Evolutionary conservation across 2,797 vertebrate species (phyloP).

Genomic region (Propithecus deckenii): DNA sequence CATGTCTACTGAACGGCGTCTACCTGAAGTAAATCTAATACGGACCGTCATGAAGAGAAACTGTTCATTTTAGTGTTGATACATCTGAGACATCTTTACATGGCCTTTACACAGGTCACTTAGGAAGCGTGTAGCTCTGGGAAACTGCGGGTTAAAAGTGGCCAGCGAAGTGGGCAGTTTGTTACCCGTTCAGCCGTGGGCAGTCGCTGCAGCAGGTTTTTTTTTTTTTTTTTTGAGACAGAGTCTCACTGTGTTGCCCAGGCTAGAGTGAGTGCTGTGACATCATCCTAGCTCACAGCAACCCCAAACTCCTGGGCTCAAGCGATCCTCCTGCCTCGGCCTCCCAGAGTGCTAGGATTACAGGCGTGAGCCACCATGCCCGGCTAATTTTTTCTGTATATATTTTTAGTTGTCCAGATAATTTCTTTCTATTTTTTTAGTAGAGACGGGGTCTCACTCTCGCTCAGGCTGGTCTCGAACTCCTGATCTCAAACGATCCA

Average conservation of each 20-base stretch:
- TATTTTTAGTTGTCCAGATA: no score
- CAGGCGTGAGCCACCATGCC: no score
- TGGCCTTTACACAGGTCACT: background rate
- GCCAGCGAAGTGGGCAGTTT: background rate
- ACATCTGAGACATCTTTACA: background rate
- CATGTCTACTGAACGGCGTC: background rate
- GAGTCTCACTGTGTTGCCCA: background rate
- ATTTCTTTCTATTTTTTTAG: no score
- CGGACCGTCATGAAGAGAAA: background rate
- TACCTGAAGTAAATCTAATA: background rate
- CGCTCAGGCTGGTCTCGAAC: no score
- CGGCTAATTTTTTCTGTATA: no score
- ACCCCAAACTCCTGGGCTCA: background rate
- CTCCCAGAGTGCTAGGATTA: no score
- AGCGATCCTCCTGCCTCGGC: no score
- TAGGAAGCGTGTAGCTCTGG: background rate
- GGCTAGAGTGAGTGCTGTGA: background rate
- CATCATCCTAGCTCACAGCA: background rate
- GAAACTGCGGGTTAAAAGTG: background rate
- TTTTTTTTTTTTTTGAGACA: background rate
- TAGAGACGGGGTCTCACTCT: no score
- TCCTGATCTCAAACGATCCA: no score
- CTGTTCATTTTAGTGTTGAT: background rate
- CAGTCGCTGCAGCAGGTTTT: background rate
- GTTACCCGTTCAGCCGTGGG: fast-evolving